These are phyloP conservation scores for Caerostris darwini DNA, from an alignment of 1,140 invertebrate genomes.

Conservation along the genomic window DNA sequence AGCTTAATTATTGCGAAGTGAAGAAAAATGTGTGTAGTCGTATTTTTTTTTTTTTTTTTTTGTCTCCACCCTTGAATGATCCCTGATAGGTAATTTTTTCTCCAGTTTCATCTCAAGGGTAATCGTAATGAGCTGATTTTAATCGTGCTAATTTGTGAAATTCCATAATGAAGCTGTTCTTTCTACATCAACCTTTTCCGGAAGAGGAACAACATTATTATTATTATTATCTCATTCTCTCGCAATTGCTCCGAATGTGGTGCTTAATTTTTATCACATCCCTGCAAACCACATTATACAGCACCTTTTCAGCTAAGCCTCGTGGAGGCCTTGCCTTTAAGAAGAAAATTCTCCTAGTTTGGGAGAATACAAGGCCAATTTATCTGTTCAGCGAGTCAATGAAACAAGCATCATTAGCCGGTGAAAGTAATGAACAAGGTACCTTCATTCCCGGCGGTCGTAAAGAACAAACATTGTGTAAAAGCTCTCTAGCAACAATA, in stretches of 20 bases:
- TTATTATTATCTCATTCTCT: conserved; percentile 60
- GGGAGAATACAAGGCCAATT: conserved; percentile 58
- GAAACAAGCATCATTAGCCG: conserved; percentile 70
- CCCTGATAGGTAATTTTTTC: not conserved
- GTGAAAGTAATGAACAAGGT: conserved; percentile 69
- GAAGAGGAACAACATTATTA: conserved; percentile 48
- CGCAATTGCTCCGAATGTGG: conserved; percentile 40
- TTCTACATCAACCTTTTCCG: not conserved
- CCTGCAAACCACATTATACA: conserved; percentile 48
- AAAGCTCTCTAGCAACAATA: conserved; percentile 51
- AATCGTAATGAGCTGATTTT: conserved; percentile 52
- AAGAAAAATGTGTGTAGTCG: not conserved
- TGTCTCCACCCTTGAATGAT: not conserved
- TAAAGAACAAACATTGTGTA: conserved; percentile 61
- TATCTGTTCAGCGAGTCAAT: conserved; percentile 71
- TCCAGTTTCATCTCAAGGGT: not conserved
- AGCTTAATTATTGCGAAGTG: conserved; percentile 3
- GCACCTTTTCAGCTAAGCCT: conserved; percentile 45
- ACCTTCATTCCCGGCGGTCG: conserved; percentile 55
- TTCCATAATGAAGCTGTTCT: conserved; percentile 5
- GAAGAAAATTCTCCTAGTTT: conserved; percentile 54
- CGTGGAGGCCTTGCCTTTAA: conserved; percentile 15
- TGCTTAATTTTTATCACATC: conserved; percentile 66
- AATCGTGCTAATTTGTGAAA: conserved; percentile 55
- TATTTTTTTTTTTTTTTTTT: not conserved